Evolutionary conservation across 2,888 invertebrate genomes (phyloP).

Genomic region (Keiferia lycopersicella): DNA sequence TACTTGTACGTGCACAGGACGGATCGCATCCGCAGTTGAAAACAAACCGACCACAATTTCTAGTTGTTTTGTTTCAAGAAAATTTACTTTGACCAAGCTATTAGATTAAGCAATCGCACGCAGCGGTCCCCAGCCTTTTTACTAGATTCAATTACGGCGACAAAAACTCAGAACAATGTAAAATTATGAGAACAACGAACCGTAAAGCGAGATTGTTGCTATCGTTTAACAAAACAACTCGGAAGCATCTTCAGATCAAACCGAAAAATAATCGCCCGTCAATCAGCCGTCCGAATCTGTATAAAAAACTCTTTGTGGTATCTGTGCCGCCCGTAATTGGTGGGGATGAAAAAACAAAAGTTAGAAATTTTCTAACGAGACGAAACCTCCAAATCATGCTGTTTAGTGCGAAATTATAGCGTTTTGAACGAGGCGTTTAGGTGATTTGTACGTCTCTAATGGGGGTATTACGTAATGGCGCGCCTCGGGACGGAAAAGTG

Average conservation of each 20-base stretch:
- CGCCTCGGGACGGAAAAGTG: conserved; percentile 62
- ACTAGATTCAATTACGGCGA: conserved; percentile 42
- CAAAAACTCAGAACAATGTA: conserved; percentile 51
- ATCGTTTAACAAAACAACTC: conserved; percentile 62
- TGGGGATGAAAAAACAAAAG: conserved; percentile 73
- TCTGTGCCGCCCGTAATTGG: conserved; percentile 66
- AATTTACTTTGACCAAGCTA: conserved; percentile 29
- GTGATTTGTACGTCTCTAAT: conserved; percentile 69
- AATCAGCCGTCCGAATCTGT: conserved; percentile 62
- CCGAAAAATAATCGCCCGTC: conserved; percentile 76
- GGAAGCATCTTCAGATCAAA: conserved; percentile 70
- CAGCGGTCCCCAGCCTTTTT: conserved; percentile 33
- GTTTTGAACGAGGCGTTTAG: conserved; percentile 74
- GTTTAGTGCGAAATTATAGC: conserved; percentile 80
- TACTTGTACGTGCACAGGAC: background rate
- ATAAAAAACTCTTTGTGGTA: conserved; percentile 69
- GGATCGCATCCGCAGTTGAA: background rate
- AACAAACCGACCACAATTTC: background rate
- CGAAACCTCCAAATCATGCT: conserved; percentile 73
- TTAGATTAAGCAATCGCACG: conserved; percentile 35
- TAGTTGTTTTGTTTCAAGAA: conserved; percentile 5
- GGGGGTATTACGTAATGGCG: conserved; percentile 67
- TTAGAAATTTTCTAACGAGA: conserved; percentile 75
- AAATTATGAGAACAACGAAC: conserved; percentile 48
- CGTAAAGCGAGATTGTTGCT: conserved; percentile 49